These are phyloP conservation scores for Pasiphila rectangulata DNA, from an alignment of 2,888 invertebrate species.

Conservation along the genomic window DNA sequence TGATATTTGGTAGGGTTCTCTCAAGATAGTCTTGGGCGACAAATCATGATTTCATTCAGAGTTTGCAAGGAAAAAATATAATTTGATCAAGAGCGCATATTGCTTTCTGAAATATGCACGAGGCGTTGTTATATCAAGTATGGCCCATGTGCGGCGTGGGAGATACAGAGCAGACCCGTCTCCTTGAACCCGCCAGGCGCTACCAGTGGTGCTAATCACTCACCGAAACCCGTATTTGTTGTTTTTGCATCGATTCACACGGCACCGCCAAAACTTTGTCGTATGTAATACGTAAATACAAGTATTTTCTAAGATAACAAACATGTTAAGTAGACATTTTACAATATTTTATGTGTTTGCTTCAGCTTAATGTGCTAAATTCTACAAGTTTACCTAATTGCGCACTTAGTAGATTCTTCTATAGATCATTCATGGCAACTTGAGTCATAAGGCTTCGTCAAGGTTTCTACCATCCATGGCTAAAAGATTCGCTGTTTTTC, in stretches of 20 bases:
- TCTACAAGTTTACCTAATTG: slow-evolving; percentile 19
- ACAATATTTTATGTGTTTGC: neutral
- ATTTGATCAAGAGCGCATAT: slow-evolving; percentile 8
- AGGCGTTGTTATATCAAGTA: neutral
- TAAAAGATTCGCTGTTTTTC: slow-evolving; percentile 16
- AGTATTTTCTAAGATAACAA: slow-evolving; percentile 20
- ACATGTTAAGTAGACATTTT: slow-evolving; percentile 21
- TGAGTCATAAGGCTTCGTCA: slow-evolving; percentile 22
- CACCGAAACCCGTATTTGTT: slow-evolving; percentile 34
- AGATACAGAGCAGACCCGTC: slow-evolving; percentile 26
- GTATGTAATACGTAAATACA: slow-evolving; percentile 1
- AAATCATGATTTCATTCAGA: slow-evolving; percentile 1
- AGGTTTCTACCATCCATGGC: slow-evolving; percentile 17
- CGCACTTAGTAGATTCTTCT: slow-evolving; percentile 8
- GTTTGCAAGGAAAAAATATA: slow-evolving; percentile 1
- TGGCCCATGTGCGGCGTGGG: slow-evolving; percentile 13
- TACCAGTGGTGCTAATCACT: neutral
- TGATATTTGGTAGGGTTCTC: neutral
- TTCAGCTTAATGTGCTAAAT: slow-evolving; percentile 13
- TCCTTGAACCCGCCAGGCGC: slow-evolving; percentile 35
- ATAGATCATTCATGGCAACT: slow-evolving; percentile 24
- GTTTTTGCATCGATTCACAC: slow-evolving; percentile 39
- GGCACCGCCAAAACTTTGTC: slow-evolving; percentile 11
- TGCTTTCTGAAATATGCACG: slow-evolving; percentile 15
- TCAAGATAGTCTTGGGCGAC: neutral